A percentile compares a stretch with the other conserved stretches of the same genome.
These are phyloP conservation scores for Noctua comes DNA, from an alignment of 2,888 invertebrate species.

Conservation along the genomic window DNA sequence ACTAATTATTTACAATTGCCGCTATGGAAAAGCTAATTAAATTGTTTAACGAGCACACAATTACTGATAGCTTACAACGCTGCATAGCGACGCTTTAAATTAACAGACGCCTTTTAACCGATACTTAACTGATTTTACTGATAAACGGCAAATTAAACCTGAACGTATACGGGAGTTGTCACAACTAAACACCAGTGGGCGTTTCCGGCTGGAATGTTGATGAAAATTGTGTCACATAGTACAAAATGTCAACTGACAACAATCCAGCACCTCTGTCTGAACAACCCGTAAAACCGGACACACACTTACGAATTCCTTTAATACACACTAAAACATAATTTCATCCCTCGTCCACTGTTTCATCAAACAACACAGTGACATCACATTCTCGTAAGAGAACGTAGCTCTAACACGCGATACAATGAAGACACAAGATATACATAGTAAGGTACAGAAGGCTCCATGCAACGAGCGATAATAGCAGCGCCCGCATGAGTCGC, in stretches of 20 bases:
- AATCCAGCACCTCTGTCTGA: background rate
- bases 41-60: constrained; percentile 9
- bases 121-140: constrained; percentile 36
- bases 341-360: background rate
- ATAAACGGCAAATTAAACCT: constrained; percentile 14
- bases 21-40: constrained; percentile 3
- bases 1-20: background rate
- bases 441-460: background rate
- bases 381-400: constrained; percentile 21
- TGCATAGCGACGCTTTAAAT: constrained; percentile 34
- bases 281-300: background rate
- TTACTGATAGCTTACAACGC: constrained; percentile 11
- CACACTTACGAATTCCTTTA: background rate
- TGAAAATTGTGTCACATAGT: background rate
- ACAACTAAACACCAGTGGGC: background rate
- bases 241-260: background rate
- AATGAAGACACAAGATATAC: background rate
- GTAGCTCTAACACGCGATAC: constrained; percentile 23
- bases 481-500: background rate
- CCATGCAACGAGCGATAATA: no score
- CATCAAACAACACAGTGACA: constrained; percentile 8
- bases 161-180: constrained; percentile 29
- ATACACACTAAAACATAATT: background rate
- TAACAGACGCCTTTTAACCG: constrained; percentile 18
- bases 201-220: background rate